Evolutionary conservation across 2,797 vertebrate genomes (phyloP), one percentile per base, ranked within the genome.

Genomic region (Morelia viridis): DNA sequence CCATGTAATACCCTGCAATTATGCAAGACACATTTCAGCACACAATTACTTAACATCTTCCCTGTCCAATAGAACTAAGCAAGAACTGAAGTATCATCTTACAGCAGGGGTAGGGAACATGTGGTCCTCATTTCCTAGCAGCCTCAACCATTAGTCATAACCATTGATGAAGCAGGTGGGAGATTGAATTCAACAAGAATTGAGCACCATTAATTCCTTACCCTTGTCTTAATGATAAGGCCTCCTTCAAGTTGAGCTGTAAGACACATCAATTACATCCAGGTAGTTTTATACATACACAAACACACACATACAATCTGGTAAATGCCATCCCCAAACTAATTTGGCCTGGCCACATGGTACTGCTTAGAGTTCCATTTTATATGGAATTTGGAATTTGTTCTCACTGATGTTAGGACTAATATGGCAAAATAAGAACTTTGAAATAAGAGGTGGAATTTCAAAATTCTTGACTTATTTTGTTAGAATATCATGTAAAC

Each of bases 1-100:
- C 84, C 94, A 80, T 86, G 58, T 56, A 89, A 88, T 80, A 92
- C 35, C 35, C 22, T 80, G 41, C 41, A 80, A 80, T 93, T 60
- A 64, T 53, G 89, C 61, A 85, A 90, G 68, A 56, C 87, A 62
- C 93, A 94, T 86, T 10, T 80, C 46, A 80, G 19, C 71, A 80
- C 41, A 4, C 91, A n/a, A 2, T 0, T 4, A 2, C 58, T 84
- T 65, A 31, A n/a, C 26, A 62, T 41, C 94, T 89, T 13, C 50
- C 46, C 22, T 80, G 71, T 1, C 1, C 19, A 22, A 13, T 17
- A 94, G 28, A 84, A 1, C 7, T 19, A 11, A 83, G 35, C 4
- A 58, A 5, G 15, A 65, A 26, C 26, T 85, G 19, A 60, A 60
- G 17, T 22, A 41, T 41, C 35, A 76, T 41, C 17, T 22, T 76